A percentile compares a stretch with the other conserved stretches of the same genome.
Evolutionary conservation across 2,113 vertebrate species (phyloP).

Genomic region (Fulica atra): DNA sequence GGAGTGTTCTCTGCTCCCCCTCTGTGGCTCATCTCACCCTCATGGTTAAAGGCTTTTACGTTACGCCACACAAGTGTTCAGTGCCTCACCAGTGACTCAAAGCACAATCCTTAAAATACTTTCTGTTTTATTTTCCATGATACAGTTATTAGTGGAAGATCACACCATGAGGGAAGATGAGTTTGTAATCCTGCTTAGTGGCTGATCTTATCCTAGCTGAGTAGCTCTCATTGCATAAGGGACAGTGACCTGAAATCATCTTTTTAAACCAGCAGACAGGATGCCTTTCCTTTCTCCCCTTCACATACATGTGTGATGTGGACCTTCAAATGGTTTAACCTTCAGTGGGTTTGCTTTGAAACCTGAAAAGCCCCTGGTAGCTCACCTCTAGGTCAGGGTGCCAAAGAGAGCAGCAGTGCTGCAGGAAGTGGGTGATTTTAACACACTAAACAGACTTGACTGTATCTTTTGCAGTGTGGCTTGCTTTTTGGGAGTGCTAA

Average conservation of each 20-base stretch:
- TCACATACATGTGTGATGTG: not conserved
- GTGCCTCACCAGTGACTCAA: not conserved
- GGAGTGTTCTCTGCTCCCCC: not conserved
- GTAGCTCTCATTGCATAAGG: conserved; percentile 30
- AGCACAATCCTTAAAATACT: not conserved
- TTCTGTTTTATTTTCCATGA: not conserved
- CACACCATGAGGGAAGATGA: not conserved
- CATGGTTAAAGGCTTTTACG: not conserved
- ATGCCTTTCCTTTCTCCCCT: not conserved
- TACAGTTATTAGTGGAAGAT: conserved; percentile 1
- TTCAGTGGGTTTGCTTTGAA: not conserved
- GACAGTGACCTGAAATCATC: conserved; percentile 40
- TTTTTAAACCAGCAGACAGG: not conserved
- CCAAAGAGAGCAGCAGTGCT: not conserved
- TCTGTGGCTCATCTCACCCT: rapidly evolving
- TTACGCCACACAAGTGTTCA: rapidly evolving
- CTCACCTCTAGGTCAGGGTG: not conserved
- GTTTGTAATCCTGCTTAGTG: conserved; percentile 44
- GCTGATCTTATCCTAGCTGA: conserved; percentile 30
- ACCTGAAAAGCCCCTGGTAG: not conserved
- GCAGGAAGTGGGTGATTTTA: not conserved
- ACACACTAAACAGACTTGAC: not conserved
- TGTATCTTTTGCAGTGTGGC: not conserved
- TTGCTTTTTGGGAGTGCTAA: not conserved
- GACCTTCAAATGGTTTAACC: not conserved